Conservation (phyloP, 2,888 invertebrate genomes). For the Dexiosoma caninum region DNA sequence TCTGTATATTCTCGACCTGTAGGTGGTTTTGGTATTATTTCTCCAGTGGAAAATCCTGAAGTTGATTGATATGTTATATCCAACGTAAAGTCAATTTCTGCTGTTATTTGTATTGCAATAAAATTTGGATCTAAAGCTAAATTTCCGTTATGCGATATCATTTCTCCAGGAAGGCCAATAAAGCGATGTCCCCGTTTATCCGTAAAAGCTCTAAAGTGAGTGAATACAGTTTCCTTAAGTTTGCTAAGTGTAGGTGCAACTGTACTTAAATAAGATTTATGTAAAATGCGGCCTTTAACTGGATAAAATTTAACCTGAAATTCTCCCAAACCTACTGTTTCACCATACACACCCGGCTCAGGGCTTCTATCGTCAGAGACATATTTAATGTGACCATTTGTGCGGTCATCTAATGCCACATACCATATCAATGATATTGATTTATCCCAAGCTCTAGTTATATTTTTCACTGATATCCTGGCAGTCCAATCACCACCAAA, state of each 20-base stretch:
- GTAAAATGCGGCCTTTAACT: slow-evolving; percentile 81
- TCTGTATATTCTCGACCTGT: slow-evolving; percentile 83
- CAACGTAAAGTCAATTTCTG: slow-evolving; percentile 87
- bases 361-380: slow-evolving; percentile 72
- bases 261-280: slow-evolving; percentile 86
- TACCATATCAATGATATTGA: slow-evolving; percentile 86
- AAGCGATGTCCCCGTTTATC: slow-evolving; percentile 79
- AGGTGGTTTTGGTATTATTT: slow-evolving; percentile 78
- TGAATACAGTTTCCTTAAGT: slow-evolving; percentile 86
- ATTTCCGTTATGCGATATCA: slow-evolving; percentile 78
- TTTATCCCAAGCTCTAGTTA: slow-evolving; percentile 72
- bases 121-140: slow-evolving; percentile 86
- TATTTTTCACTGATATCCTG: slow-evolving; percentile 82
- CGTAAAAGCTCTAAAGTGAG: slow-evolving; percentile 82
- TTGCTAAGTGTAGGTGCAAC: slow-evolving; percentile 84
- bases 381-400: slow-evolving; percentile 79
- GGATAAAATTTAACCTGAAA: slow-evolving; percentile 80
- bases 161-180: slow-evolving; percentile 82
- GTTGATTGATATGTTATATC: slow-evolving; percentile 91
- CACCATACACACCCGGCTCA: slow-evolving; percentile 80
- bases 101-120: slow-evolving; percentile 86
- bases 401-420: slow-evolving; percentile 87
- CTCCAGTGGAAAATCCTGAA: slow-evolving; percentile 79
- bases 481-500: slow-evolving; percentile 97
- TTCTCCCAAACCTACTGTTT: slow-evolving; percentile 87